Percentiles rank a stretch among this genome's conserved stretches.
Conservation (phyloP, 64 coral and sea anemone genomes). For the Trachythela sp. region DNA sequence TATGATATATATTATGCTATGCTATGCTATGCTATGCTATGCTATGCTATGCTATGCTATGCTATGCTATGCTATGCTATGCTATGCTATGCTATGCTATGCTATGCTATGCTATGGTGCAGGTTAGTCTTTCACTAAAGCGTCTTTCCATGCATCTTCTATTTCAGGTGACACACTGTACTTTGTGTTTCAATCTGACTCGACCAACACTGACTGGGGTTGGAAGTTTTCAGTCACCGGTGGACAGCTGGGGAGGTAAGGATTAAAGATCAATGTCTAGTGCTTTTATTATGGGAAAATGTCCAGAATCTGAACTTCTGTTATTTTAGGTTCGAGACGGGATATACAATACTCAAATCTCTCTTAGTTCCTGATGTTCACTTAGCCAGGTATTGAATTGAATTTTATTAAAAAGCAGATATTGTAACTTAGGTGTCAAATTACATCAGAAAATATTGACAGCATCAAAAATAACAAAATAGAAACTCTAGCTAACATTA, state of each 20-base stretch:
- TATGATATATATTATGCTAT: too few relatives aligned
- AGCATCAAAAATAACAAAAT: too few relatives aligned
- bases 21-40: too few relatives aligned
- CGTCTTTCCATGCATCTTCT: background rate
- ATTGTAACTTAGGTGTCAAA: too few relatives aligned
- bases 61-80: too few relatives aligned
- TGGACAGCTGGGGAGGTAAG: conserved; percentile 89
- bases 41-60: too few relatives aligned
- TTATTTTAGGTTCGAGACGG: conserved; percentile 76
- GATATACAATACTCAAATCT: conserved; percentile 84
- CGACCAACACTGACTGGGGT: conserved; percentile 94
- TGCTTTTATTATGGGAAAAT: background rate
- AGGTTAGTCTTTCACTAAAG: background rate
- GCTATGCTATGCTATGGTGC: background rate
- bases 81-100: too few relatives aligned
- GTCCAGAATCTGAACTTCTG: background rate
- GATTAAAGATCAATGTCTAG: background rate
- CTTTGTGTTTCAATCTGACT: conserved; percentile 82
- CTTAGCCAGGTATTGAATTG: conserved; percentile 67
- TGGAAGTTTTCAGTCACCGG: conserved; percentile 98
- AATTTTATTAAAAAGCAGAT: background rate
- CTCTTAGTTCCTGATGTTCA: conserved; percentile 74
- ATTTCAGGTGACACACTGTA: conserved; percentile 75
- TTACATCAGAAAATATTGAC: background rate
- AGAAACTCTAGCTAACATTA: too few relatives aligned